Evolutionary conservation across 2,888 invertebrate genomes (phyloP), one percentile per base, ranked within the genome.

Genomic region (Iphiclides podalirius): DNA sequence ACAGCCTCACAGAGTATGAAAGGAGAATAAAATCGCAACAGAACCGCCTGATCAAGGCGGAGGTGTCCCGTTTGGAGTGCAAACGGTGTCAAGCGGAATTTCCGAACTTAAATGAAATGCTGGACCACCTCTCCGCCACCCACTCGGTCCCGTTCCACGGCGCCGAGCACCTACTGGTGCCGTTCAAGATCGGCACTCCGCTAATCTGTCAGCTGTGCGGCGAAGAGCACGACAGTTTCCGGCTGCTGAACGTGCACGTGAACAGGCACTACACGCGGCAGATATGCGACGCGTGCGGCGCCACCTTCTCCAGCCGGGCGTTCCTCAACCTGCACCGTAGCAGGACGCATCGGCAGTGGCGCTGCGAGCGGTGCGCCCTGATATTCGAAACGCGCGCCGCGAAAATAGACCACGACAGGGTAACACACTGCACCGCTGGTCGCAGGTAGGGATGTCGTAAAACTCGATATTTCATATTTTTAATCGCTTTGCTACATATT

Each of bases 241-340:
- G 83, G 3, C 48, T 73, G 0, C 53, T 87, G 1, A 86, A 85
- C 28, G 78, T 87, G 1, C 87, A 87, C 45, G 75, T 85, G 67
- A 86, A 87, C 28, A 79, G 63, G 36, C 86, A 88, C 66, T 87
- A 59, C 48, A 78, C 79, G 43, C 86, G 81, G 9, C 79, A 83
- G 48, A 75, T 86, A 0, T 88, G 87, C 15, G 75, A 86, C 51
- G 66, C 81, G 0, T 88, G 87, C 34, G 87, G 87, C 0, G 71
- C 78, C 0, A 82, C 79, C 0, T 88, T 86, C 48, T 75, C 85
- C 0, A 85, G 77, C 63, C 61, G 79, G 34, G 76, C 79, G 0
- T 82, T 83, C 53, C 52, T 84, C 11, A 87, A 80, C 57, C 55
- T 83, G 1, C 86, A 86, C 34, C 80, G 72, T 51, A 75, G 69